phyloP scores from a whole-genome alignment of 2,888 invertebrate genomes.

The Drosophila prostipennis region DNA sequence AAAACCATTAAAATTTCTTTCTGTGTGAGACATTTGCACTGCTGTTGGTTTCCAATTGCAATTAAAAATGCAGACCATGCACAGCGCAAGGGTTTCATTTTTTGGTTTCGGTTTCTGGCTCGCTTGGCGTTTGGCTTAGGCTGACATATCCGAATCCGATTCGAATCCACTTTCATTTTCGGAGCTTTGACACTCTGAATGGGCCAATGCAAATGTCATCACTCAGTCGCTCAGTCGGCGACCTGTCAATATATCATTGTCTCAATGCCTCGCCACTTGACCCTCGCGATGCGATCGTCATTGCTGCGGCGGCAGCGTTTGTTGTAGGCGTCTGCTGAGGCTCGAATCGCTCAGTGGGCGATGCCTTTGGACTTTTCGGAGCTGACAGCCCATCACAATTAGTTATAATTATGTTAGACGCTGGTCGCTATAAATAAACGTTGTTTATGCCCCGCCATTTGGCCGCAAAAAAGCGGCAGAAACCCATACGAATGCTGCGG shows the following conservation, averaged over 20 bases:
- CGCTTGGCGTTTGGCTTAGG: conserved; percentile 18
- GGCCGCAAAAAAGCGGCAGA: conserved; percentile 21
- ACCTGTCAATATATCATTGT: conserved; percentile 51
- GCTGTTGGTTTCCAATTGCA: conserved; percentile 36
- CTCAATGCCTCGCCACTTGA: conserved; percentile 65
- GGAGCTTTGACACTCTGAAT: conserved; percentile 20
- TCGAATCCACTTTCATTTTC: conserved; percentile 45
- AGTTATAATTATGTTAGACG: conserved; percentile 68
- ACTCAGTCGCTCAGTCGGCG: conserved; percentile 21
- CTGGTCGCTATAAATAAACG: conserved; percentile 46
- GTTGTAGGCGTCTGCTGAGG: conserved; percentile 40
- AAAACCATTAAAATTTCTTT: conserved; percentile 4
- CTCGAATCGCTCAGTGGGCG: conserved; percentile 29
- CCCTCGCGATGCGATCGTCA: conserved; percentile 44
- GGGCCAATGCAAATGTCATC: conserved; percentile 45
- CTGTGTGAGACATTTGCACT: conserved; percentile 34
- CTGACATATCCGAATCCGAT: conserved; percentile 29
- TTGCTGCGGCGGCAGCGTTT: conserved; percentile 36
- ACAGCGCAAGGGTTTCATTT: conserved; percentile 31
- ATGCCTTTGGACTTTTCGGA: conserved; percentile 38
- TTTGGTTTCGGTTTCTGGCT: conserved; percentile 47
- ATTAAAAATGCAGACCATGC: conserved; percentile 68
- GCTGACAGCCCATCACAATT: conserved; percentile 61
- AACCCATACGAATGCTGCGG: conserved; percentile 43
- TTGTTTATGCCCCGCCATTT: conserved; percentile 17